Percentiles rank a stretch among this genome's conserved stretches.
phyloP scores from a whole-genome alignment of 2,113 vertebrate species.

The Solenodon paradoxus region DNA sequence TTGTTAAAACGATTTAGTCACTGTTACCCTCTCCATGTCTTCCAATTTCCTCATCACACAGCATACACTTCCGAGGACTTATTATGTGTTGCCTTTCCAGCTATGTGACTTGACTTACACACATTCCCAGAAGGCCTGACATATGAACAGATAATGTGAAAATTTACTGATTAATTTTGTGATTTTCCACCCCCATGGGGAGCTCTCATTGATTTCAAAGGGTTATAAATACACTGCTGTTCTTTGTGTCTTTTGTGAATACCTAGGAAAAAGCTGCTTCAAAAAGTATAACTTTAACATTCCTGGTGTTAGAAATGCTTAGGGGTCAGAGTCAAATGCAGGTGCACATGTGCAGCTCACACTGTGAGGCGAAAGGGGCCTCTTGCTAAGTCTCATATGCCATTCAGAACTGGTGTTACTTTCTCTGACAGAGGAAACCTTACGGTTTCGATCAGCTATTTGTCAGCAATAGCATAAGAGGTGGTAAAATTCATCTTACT shows the following conservation, averaged over 20 bases:
- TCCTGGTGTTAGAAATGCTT: constrained; percentile 40
- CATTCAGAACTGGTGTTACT: constrained; percentile 7
- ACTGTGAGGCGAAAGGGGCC: background rate
- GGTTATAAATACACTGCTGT: constrained; percentile 9
- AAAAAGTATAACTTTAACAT: background rate
- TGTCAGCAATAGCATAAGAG: constrained; percentile 26
- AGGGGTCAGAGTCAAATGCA: constrained; percentile 49
- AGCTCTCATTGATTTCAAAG: constrained; percentile 16
- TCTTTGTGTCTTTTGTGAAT: constrained; percentile 39
- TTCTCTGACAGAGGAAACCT: constrained; percentile 28
- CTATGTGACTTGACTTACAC: background rate
- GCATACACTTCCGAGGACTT: background rate
- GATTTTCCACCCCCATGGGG: background rate
- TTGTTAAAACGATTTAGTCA: background rate
- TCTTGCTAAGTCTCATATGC: background rate
- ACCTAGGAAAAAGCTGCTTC: background rate
- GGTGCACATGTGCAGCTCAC: constrained; percentile 39
- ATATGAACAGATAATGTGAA: background rate
- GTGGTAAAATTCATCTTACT: constrained; percentile 16
- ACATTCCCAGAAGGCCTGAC: background rate
- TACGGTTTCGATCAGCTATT: constrained; percentile 63
- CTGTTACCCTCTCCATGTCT: background rate
- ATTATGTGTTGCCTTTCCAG: background rate
- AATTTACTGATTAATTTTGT: background rate
- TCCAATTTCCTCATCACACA: background rate